These are phyloP conservation scores for Glomeris maerens DNA, from an alignment of 1,140 invertebrate genomes.

Conservation along the genomic window DNA sequence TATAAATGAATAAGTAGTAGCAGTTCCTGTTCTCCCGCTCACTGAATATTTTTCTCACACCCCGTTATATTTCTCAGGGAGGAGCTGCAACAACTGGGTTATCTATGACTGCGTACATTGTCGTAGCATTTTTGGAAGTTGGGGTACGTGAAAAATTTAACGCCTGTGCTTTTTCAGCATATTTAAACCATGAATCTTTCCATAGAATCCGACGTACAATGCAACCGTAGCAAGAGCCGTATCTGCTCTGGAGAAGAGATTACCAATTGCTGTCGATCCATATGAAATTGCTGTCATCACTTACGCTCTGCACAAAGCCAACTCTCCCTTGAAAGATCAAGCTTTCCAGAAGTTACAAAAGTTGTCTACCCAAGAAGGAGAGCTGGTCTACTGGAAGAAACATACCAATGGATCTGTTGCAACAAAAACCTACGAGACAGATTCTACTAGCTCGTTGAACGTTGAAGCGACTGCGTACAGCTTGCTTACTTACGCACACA, in stretches of 20 bases:
- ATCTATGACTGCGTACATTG: slow-evolving; percentile 66
- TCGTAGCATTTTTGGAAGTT: slow-evolving; percentile 62
- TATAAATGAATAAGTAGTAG: slow-evolving; percentile 2
- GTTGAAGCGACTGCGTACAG: slow-evolving; percentile 81
- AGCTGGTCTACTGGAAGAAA: no score
- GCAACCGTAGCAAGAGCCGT: slow-evolving; percentile 34
- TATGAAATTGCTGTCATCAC: slow-evolving; percentile 62
- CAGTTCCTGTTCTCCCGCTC: background rate
- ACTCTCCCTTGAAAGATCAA: slow-evolving; percentile 46
- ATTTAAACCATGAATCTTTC: background rate
- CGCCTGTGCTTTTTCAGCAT: slow-evolving; percentile 7
- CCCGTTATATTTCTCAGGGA: slow-evolving; percentile 33
- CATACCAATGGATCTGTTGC: no score
- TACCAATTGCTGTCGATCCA: slow-evolving; percentile 50
- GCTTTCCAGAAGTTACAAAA: slow-evolving; percentile 53
- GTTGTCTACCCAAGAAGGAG: no score
- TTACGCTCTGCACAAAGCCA: slow-evolving; percentile 59
- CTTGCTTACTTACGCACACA: slow-evolving; percentile 47
- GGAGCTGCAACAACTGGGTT: slow-evolving; percentile 52
- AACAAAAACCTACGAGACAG: no score
- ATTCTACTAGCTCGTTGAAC: slow-evolving; percentile 58
- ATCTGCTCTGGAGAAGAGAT: slow-evolving; percentile 52
- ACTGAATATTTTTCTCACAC: no score
- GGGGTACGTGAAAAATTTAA: slow-evolving; percentile 23
- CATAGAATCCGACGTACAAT: background rate